These are phyloP conservation scores for Picus viridis DNA, from an alignment of 2,797 vertebrate genomes.

Conservation along the genomic window DNA sequence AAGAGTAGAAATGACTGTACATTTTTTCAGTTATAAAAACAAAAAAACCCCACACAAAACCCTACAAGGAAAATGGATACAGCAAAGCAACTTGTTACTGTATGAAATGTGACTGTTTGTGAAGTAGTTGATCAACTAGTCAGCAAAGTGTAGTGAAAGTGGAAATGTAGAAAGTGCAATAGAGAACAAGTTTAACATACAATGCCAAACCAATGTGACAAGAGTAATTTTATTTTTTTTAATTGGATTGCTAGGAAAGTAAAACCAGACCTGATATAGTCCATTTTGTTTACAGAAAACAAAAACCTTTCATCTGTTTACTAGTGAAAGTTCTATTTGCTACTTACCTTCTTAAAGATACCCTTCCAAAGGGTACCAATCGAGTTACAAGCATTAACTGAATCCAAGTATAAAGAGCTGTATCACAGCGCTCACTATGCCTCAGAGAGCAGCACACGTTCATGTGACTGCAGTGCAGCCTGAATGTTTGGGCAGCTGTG, in stretches of 20 bases:
- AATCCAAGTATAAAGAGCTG: neutral
- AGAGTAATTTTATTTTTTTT: neutral
- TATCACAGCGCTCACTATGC: slow-evolving; percentile 14
- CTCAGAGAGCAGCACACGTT: neutral
- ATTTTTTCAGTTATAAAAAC: slow-evolving; percentile 20
- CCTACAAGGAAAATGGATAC: slow-evolving; percentile 21
- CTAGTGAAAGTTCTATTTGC: slow-evolving; percentile 50
- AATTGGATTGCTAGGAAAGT: neutral
- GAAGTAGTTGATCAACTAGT: slow-evolving; percentile 55
- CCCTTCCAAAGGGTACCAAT: neutral
- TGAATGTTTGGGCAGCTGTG: slow-evolving; percentile 57
- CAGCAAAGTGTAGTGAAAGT: slow-evolving; percentile 64
- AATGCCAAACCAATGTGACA: slow-evolving; percentile 35
- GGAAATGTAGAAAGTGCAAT: slow-evolving; percentile 48
- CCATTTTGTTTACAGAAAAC: slow-evolving; percentile 59
- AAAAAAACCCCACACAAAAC: neutral
- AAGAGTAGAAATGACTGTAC: slow-evolving; percentile 53
- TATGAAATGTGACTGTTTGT: slow-evolving; percentile 28
- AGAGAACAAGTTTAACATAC: slow-evolving; percentile 58
- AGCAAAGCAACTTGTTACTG: slow-evolving; percentile 41
- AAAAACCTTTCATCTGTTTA: slow-evolving; percentile 61
- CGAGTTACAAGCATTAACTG: neutral
- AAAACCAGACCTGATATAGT: slow-evolving; percentile 14
- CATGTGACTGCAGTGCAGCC: slow-evolving; percentile 1
- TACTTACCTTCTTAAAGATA: slow-evolving; percentile 44